Base-by-base conservation (phyloP, 2,113 vertebrate genomes). In the Pollachius pollachius region DNA sequence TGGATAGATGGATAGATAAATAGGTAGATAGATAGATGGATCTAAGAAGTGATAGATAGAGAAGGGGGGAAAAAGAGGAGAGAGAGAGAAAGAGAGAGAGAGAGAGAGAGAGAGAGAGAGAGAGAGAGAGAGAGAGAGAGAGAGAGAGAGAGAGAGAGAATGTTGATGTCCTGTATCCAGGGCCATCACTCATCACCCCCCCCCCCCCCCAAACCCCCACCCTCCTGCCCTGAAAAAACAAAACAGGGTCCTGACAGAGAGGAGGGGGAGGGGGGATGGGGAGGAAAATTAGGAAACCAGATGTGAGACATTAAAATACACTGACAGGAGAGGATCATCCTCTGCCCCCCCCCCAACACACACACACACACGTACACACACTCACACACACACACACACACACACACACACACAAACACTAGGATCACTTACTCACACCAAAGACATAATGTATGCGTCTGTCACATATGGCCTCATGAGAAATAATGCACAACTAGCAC, bases 301-400 rank as follows among this genome's bases (percentile, higher is more conserved):
- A 93, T 93, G 92, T 93, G 88, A 83, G 81, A 85, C 91, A 90
- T 93, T 92, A 92, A 91, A 93, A 90, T 86, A 88, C 84, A 91
- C 81, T 90, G 88, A 92, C 90, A 90, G 88, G 77, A 87, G 84
- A 90, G 88, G 84, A 80, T 81, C 78, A 88, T 89, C 85, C 81
- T 85, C 86, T 87, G 84, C 82, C 41, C 5, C 41, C 41, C 37
- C 37, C 41, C 8, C 41, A 3, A 9, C 86, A 89, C 86, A 84
- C 85, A 85, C 86, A 85, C 83, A 89, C 84, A 86, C 72, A 68
- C 70, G 78, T 80, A 77, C 84, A 41, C 85, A 83, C 84, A 83
- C 87, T 88, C 74, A 88, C 86, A 91, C 81, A 78, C 84, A 41
- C 86, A 89, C 86, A 84, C 86, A 85, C 86, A 85, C 83, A 89